These are phyloP conservation scores for Calephelis nemesis DNA, from an alignment of 1,140 invertebrate species.

Conservation along the genomic window DNA sequence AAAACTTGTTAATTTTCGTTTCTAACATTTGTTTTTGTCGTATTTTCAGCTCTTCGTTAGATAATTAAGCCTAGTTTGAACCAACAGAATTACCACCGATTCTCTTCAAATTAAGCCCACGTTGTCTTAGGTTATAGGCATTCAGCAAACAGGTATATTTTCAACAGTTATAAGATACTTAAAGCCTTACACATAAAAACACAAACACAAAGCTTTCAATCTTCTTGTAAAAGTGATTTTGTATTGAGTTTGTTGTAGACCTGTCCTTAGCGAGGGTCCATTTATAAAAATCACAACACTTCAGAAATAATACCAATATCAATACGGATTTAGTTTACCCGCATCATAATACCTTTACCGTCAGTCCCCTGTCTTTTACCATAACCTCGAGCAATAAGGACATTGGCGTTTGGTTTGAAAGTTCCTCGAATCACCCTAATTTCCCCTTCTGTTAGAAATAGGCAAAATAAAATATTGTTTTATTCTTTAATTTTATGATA, in stretches of 20 bases:
- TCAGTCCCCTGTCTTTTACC: constrained; percentile 52
- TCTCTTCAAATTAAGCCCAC: neutral
- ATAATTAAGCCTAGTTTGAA: too few species aligned
- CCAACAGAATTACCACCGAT: neutral
- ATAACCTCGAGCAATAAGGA: constrained; percentile 65
- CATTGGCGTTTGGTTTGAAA: constrained; percentile 62
- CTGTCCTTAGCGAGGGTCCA: constrained; percentile 8
- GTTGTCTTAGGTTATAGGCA: neutral
- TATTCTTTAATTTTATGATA: constrained; percentile 20
- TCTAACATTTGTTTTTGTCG: too few species aligned
- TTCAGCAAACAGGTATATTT: neutral
- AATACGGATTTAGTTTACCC: constrained; percentile 11
- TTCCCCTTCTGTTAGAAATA: constrained; percentile 54
- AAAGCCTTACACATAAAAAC: constrained; percentile 6
- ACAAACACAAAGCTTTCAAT: neutral
- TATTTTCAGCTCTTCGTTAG: too few species aligned
- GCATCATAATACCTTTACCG: constrained; percentile 45
- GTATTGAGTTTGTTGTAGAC: constrained; percentile 5
- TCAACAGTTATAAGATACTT: neutral
- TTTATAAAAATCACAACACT: constrained; percentile 14
- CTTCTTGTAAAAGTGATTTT: constrained; percentile 4
- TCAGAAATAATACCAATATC: constrained; percentile 9
- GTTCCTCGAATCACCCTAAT: constrained; percentile 55
- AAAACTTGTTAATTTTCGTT: too few species aligned
- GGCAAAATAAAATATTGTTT: constrained; percentile 9